Evolutionary conservation across 2,888 invertebrate genomes (phyloP).

Genomic region (Melipona beecheii): DNA sequence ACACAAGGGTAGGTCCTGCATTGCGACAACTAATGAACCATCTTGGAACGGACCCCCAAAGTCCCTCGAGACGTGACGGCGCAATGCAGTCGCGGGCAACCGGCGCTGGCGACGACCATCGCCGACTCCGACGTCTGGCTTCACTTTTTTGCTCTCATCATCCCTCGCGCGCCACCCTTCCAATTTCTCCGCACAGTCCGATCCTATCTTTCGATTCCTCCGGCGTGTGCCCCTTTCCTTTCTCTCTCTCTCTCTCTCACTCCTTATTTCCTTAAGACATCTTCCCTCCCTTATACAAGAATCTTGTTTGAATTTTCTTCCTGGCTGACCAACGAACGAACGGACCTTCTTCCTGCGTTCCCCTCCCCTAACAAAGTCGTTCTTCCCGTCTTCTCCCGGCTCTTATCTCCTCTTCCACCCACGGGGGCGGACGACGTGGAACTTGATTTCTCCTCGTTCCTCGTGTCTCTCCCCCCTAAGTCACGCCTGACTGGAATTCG

Average conservation of each 20-base stretch:
- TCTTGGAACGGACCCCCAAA: constrained; percentile 81
- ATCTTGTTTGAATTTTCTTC: constrained; percentile 70
- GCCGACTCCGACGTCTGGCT: constrained; percentile 35
- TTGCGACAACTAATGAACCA: constrained; percentile 84
- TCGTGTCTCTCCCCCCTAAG: constrained; percentile 7
- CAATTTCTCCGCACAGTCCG: constrained; percentile 65
- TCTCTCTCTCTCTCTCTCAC: background rate
- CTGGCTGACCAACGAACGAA: constrained; percentile 53
- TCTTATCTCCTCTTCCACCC: background rate
- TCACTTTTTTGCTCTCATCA: constrained; percentile 69
- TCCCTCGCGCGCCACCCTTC: constrained; percentile 62
- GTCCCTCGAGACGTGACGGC: constrained; percentile 83
- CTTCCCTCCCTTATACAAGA: constrained; percentile 55
- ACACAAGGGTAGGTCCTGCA: constrained; percentile 79
- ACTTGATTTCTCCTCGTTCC: constrained; percentile 22
- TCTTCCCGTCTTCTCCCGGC: background rate
- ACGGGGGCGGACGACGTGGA: background rate
- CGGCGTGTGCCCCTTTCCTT: constrained; percentile 16
- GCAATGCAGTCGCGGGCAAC: constrained; percentile 80
- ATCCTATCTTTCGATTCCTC: constrained; percentile 58
- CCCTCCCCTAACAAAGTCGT: background rate
- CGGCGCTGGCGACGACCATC: constrained; percentile 36
- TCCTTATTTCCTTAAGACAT: constrained; percentile 64
- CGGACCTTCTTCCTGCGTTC: constrained; percentile 29
- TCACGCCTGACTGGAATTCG: constrained; percentile 51